Percentiles rank a stretch among this genome's conserved stretches.
phyloP scores from a whole-genome alignment of 2,888 invertebrate species.

The Malacosoma neustria region DNA sequence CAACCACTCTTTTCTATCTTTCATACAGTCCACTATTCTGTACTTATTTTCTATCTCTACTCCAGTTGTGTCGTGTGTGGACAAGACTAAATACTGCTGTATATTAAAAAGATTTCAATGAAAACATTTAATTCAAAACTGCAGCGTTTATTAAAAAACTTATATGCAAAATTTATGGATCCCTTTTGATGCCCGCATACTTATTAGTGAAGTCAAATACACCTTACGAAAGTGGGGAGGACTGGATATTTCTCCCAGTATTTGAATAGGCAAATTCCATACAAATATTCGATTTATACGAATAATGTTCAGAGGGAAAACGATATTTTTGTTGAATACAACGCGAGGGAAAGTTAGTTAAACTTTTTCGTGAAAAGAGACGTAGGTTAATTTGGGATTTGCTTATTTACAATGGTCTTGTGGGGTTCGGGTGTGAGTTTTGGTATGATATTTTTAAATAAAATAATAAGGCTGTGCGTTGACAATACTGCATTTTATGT shows the following conservation, averaged over 20 bases:
- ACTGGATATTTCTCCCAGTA: slow-evolving; percentile 40
- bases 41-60: too few species aligned
- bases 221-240: slow-evolving; percentile 56
- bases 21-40: too few species aligned
- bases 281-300: slow-evolving; percentile 68
- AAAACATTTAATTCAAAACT: too few species aligned
- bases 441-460: slow-evolving; percentile 54
- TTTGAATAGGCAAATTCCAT: slow-evolving; percentile 51
- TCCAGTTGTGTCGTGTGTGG: too few species aligned
- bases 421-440: slow-evolving; percentile 56
- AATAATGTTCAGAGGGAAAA: slow-evolving; percentile 53
- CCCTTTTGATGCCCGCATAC: slow-evolving; percentile 40
- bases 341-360: slow-evolving; percentile 45
- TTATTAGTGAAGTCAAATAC: slow-evolving; percentile 70
- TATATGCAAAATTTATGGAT: slow-evolving; percentile 33
- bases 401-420: slow-evolving; percentile 72
- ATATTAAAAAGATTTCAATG: too few species aligned
- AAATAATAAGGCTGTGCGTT: slow-evolving; percentile 27
- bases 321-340: slow-evolving; percentile 54
- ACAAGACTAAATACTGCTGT: too few species aligned
- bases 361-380: slow-evolving; percentile 64
- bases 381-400: slow-evolving; percentile 62
- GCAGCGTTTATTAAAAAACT: slow-evolving; percentile 26
- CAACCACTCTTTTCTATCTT: too few species aligned
- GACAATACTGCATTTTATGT: too few species aligned